Evolutionary conservation across 2,113 vertebrate genomes (phyloP), one percentile per base, ranked within the genome.

Genomic region (Theristicus caerulescens): DNA sequence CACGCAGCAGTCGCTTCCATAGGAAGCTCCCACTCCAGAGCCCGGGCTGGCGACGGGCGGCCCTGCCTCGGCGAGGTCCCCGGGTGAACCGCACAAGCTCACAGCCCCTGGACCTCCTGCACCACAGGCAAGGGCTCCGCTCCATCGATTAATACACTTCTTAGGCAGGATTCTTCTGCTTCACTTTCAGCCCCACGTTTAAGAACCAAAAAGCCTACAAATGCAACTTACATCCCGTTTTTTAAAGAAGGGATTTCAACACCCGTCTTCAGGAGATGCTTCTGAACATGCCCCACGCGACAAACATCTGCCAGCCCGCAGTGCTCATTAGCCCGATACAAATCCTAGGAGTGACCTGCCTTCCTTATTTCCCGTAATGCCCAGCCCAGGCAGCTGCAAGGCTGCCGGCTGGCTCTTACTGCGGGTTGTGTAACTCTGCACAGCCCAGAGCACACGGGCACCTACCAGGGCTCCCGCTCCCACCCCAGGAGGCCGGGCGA

Each of bases 1-100:
- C 5, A 2, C 0, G 11, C 13, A 20, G 3, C 0, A 26, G 24
- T 4, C 32, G 2, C 69, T 15, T 7, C 52, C 58, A 18, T 1
- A 13, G 67, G 38, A 44, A n/a, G 27, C 4, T 36, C 55, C 76
- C 16, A 2, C 36, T 11, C 12, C 77, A 54, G 16, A 27, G 34
- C 0, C 44, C 62, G 16, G 54, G 54, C 73, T 78, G 61, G 27
- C 13, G 61, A 11, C 5, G 3, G 2, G 31, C 3, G 4, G 17
- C 47, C 47, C 36, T 0, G 5, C 40, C 42, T 1, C 8, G 2
- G 38, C 0, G 2, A 59, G 25, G 42, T 29, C 10, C 58, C 38
- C 1, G 3, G 22, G 26, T 5, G 46, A 82, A 7, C 55, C 49
- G 20, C 26, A 38, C 11, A 8, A 21, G 38, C 24, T 11, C 2